Conservation (phyloP, 2,888 invertebrate genomes). For the Capitulum mitella region DNA sequence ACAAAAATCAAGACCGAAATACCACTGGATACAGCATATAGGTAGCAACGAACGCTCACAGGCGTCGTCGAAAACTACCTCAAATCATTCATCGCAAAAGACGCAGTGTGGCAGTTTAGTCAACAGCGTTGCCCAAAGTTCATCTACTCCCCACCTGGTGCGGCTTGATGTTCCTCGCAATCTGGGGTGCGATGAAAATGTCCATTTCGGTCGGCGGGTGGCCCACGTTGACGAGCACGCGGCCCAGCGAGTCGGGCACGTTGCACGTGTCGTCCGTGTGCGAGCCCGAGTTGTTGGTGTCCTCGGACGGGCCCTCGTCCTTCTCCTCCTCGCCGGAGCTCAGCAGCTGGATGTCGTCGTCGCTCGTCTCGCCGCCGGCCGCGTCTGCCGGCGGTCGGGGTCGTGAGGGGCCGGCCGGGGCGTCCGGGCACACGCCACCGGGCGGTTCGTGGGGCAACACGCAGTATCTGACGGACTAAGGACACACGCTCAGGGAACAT, state of each 20-base stretch:
- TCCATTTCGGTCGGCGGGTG: constrained; percentile 85
- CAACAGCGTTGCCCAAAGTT: no score
- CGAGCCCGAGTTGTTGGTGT: constrained; percentile 82
- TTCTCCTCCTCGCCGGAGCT: constrained; percentile 36
- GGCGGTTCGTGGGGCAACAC: no score
- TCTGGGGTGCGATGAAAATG: constrained; percentile 80
- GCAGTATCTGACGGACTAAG: no score
- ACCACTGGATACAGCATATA: no score
- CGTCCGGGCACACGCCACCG: no score
- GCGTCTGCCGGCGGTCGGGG: constrained; percentile 25
- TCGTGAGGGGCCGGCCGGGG: no score
- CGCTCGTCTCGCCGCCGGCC: constrained; percentile 57
- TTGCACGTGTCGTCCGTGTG: constrained; percentile 91
- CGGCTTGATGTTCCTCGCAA: constrained; percentile 84
- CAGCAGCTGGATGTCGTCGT: constrained; percentile 37
- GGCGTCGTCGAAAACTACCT: no score
- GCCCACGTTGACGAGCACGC: constrained; percentile 86
- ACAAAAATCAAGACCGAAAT: no score
- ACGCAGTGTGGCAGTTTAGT: no score
- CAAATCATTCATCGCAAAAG: no score
- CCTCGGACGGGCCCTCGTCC: constrained; percentile 73
- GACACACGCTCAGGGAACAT: no score
- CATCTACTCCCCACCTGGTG: constrained; percentile 91
- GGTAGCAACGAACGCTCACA: no score
- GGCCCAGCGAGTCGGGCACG: constrained; percentile 79